These are phyloP conservation scores for Centropus bengalensis DNA, from an alignment of 2,113 vertebrate genomes.

Conservation along the genomic window DNA sequence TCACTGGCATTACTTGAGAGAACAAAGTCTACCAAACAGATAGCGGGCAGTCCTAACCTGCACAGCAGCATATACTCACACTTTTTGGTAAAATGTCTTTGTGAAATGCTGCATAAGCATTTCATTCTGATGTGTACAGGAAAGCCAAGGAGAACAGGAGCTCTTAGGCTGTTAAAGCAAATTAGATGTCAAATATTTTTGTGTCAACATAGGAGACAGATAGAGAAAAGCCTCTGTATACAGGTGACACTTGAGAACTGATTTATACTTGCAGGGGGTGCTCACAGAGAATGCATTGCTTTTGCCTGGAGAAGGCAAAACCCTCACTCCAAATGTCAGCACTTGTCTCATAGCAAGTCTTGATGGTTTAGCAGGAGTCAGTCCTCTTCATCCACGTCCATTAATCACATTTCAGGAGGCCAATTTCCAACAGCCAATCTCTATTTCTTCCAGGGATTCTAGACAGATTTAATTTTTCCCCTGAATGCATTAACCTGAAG, in stretches of 20 bases:
- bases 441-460: slow-evolving; percentile 33
- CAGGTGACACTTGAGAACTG: background rate
- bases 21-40: background rate
- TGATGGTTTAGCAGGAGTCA: background rate
- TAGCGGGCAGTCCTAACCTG: background rate
- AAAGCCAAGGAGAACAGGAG: background rate
- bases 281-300: accelerated
- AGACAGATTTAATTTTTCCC: slow-evolving; percentile 57
- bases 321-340: background rate
- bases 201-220: background rate
- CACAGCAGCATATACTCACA: background rate
- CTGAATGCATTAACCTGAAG: slow-evolving; percentile 64
- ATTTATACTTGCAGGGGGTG: background rate
- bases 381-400: background rate
- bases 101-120: background rate
- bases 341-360: background rate
- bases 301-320: background rate
- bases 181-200: background rate
- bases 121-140: background rate
- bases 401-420: slow-evolving; percentile 52
- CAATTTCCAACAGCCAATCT: slow-evolving; percentile 29
- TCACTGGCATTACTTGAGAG: background rate
- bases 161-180: background rate
- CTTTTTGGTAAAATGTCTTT: background rate
- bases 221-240: background rate